Evolutionary conservation across 2,888 invertebrate species (phyloP).

Genomic region (Lasioglossum oenotherae): DNA sequence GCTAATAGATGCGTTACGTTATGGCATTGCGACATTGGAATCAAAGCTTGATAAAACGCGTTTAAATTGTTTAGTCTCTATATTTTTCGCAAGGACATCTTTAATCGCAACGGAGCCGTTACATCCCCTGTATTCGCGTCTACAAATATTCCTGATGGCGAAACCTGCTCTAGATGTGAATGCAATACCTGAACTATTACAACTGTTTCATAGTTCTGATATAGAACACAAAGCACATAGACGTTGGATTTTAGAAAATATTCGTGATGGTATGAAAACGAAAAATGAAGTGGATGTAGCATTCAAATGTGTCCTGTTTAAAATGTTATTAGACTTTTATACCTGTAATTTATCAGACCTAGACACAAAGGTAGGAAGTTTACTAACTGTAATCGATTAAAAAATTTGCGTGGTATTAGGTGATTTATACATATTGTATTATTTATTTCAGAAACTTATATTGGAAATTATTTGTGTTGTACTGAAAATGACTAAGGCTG

Average conservation of each 20-base stretch:
- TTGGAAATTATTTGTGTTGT: constrained; percentile 88
- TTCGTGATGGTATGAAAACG: constrained; percentile 91
- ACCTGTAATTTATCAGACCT: constrained; percentile 87
- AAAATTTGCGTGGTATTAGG: not conserved
- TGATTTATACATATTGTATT: not conserved
- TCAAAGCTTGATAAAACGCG: constrained; percentile 70
- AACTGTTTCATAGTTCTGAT: constrained; percentile 92
- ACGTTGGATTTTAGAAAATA: constrained; percentile 91
- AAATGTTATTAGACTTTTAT: constrained; percentile 91
- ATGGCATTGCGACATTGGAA: constrained; percentile 85
- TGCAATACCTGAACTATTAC: constrained; percentile 94
- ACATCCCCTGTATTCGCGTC: constrained; percentile 90
- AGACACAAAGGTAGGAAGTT: constrained; percentile 85
- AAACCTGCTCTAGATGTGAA: constrained; percentile 91
- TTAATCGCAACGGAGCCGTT: constrained; percentile 90
- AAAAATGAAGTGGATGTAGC: constrained; percentile 90
- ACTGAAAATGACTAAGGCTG: constrained; percentile 88
- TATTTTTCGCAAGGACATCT: constrained; percentile 90
- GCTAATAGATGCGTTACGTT: constrained; percentile 88
- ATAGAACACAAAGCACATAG: constrained; percentile 89
- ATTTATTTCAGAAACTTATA: constrained; percentile 85
- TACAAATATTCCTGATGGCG: constrained; percentile 92
- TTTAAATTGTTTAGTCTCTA: constrained; percentile 87
- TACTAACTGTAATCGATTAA: not conserved
- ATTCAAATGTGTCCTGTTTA: constrained; percentile 90